Conservation (phyloP, 2,113 vertebrate genomes). For the Crotophaga sulcirostris region DNA sequence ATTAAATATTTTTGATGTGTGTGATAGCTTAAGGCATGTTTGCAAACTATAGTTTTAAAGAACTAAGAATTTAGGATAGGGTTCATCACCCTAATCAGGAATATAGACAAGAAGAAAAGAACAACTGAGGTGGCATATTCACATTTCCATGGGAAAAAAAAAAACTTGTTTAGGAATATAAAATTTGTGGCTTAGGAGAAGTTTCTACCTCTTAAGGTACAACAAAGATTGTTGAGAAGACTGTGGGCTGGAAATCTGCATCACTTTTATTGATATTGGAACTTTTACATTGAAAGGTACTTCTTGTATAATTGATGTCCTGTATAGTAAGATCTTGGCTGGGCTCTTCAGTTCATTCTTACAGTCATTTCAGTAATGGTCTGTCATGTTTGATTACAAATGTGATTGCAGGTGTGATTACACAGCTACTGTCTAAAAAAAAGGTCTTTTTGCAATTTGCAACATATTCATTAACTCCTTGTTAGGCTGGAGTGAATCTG, state of each 20-base stretch:
- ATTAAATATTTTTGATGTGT: background rate
- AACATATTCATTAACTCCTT: background rate
- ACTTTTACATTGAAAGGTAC: background rate
- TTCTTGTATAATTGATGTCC: background rate
- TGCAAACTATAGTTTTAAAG: background rate
- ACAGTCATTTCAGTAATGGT: background rate
- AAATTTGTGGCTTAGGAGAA: background rate
- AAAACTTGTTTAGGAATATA: background rate
- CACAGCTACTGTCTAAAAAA: background rate
- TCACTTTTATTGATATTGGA: too few species aligned
- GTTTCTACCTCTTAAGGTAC: background rate
- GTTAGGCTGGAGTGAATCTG: background rate
- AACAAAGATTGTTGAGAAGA: background rate
- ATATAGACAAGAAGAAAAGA: background rate
- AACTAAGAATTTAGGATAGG: background rate
- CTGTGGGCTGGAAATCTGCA: background rate
- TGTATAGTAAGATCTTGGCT: background rate
- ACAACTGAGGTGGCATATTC: background rate
- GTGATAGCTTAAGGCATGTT: background rate
- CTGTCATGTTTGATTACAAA: background rate
- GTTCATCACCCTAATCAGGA: background rate
- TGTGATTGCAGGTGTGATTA: background rate
- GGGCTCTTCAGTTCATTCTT: background rate
- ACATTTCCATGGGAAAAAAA: background rate
- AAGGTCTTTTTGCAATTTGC: background rate